phyloP scores from a whole-genome alignment of 2,113 vertebrate genomes.

The Cariama cristata region DNA sequence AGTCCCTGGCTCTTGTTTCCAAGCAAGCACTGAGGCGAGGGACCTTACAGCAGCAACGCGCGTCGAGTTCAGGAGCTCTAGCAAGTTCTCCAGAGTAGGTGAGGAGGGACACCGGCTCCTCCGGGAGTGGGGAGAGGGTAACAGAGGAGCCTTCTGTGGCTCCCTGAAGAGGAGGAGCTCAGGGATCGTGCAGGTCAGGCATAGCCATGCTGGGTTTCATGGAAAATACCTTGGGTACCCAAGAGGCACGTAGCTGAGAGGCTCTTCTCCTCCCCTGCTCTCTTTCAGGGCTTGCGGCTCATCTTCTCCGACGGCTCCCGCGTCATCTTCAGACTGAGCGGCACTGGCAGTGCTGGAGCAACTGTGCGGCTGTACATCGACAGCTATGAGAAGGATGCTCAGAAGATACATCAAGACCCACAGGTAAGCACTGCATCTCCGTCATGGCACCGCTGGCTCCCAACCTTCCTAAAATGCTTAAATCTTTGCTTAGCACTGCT shows the following conservation, averaged over 20 bases:
- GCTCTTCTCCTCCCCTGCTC: not conserved
- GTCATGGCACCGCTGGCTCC: not conserved
- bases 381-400: conserved; percentile 93
- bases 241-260: not conserved
- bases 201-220: fast-evolving
- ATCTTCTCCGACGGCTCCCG: conserved; percentile 96
- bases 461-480: not conserved
- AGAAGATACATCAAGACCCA: conserved; percentile 92
- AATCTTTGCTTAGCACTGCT: not conserved
- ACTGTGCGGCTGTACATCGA: conserved; percentile 96
- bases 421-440: conserved; percentile 78
- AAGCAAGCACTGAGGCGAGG: not conserved
- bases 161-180: not conserved
- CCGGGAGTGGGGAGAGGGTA: fast-evolving
- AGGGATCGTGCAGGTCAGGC: not conserved
- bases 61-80: not conserved
- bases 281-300: conserved; percentile 88
- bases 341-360: conserved; percentile 95
- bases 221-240: not conserved
- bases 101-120: not conserved
- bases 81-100: not conserved
- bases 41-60: fast-evolving
- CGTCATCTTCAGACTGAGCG: conserved; percentile 96
- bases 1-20: not conserved
- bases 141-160: not conserved